Conservation (phyloP, 2,888 invertebrate species). For the Nipponacmea schrenckii region DNA sequence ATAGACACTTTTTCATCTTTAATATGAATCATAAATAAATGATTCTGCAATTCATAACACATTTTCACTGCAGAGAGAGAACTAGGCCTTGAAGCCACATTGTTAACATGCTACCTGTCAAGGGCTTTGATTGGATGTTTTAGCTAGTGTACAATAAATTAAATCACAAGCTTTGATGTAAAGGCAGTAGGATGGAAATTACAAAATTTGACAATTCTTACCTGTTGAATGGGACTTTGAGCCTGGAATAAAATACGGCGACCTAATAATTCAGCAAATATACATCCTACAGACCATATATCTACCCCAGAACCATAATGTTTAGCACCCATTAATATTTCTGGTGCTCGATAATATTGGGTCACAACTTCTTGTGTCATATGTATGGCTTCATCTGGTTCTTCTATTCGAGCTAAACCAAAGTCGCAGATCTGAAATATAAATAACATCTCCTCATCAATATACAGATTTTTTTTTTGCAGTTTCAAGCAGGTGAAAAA, state of each 20-base stretch:
- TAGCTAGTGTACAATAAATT: too few species aligned
- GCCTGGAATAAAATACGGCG: slow-evolving; percentile 97
- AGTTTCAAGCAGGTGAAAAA: not conserved
- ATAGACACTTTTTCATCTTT: too few species aligned
- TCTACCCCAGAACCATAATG: slow-evolving; percentile 97
- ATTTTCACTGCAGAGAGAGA: too few species aligned
- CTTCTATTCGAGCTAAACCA: slow-evolving; percentile 96
- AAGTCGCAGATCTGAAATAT: slow-evolving; percentile 92
- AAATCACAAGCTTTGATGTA: too few species aligned
- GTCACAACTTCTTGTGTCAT: slow-evolving; percentile 99
- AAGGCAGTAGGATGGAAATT: too few species aligned
- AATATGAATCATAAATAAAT: too few species aligned
- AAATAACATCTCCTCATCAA: not conserved
- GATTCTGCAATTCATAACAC: too few species aligned
- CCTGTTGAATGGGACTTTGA: slow-evolving; percentile 96
- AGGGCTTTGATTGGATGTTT: too few species aligned
- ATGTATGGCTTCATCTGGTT: slow-evolving; percentile 86
- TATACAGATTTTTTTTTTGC: not conserved
- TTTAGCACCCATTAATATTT: slow-evolving; percentile 97
- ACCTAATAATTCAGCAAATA: slow-evolving; percentile 96
- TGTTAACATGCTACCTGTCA: too few species aligned
- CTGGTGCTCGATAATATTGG: slow-evolving; percentile 98
- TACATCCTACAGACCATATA: slow-evolving; percentile 99
- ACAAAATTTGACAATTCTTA: slow-evolving; percentile 61
- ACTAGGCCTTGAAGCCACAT: too few species aligned